phyloP scores from a whole-genome alignment of 1,140 invertebrate species.

The Musca vetustissima region DNA sequence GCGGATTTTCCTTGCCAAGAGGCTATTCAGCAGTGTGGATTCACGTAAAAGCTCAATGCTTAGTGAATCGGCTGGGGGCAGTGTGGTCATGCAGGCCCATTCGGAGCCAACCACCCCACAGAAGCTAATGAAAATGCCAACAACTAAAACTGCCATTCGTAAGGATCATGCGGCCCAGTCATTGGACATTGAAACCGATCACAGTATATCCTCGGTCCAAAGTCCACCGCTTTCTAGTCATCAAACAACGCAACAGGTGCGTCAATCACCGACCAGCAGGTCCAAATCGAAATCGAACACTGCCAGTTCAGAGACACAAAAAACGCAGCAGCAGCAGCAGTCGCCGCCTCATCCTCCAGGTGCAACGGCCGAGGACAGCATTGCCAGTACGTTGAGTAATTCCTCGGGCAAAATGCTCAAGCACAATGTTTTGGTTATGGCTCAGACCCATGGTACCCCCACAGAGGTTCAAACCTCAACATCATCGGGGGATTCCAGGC shows the following conservation, averaged over 20 bases:
- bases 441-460: conserved; percentile 43
- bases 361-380: conserved; percentile 40
- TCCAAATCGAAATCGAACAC: conserved; percentile 20
- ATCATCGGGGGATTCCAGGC: conserved; percentile 21
- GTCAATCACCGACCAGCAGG: background rate
- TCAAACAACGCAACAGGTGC: background rate
- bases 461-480: conserved; percentile 18
- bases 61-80: background rate
- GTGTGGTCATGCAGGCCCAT: background rate
- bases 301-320: conserved; percentile 9
- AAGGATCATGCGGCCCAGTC: background rate
- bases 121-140: conserved; percentile 6
- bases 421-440: conserved; percentile 42
- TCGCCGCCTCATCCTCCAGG: background rate
- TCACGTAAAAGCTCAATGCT: conserved; percentile 25
- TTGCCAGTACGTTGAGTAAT: conserved; percentile 49
- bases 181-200: no score
- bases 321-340: background rate
- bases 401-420: conserved; percentile 33
- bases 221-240: background rate
- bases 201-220: no score
- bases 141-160: background rate
- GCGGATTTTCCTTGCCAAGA: conserved; percentile 41
- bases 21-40: conserved; percentile 37
- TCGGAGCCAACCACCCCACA: background rate